Evolutionary conservation across 2,113 vertebrate genomes (phyloP).

Genomic region (Vanacampus margaritifer): DNA sequence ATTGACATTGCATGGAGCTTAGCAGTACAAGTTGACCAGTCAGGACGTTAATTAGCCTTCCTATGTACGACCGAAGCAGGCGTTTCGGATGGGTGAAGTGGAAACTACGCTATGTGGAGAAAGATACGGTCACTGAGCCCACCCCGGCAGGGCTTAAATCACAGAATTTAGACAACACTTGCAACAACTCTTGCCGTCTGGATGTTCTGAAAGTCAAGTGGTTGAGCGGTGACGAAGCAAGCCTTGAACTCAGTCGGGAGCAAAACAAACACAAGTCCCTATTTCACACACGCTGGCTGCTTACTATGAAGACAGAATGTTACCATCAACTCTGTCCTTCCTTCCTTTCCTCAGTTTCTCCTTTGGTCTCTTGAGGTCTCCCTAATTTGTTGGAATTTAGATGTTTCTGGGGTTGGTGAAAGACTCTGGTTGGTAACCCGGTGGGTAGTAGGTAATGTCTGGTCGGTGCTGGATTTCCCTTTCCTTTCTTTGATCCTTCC

Average conservation of each 20-base stretch:
- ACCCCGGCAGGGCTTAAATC: conserved; percentile 51
- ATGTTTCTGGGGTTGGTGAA: too few relatives aligned
- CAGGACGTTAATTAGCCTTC: conserved; percentile 30
- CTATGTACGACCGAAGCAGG: conserved; percentile 27
- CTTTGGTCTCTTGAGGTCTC: too few relatives aligned
- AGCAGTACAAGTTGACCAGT: conserved; percentile 21
- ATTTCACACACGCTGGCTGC: neutral
- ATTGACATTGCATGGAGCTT: conserved; percentile 25
- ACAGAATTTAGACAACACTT: neutral
- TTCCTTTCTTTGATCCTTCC: too few relatives aligned
- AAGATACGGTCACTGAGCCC: conserved; percentile 40
- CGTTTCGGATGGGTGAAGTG: conserved; percentile 23
- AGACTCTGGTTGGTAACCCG: too few relatives aligned
- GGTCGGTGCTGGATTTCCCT: too few relatives aligned
- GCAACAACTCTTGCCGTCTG: neutral
- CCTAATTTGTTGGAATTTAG: too few relatives aligned
- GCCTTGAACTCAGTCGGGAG: neutral
- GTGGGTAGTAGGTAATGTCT: too few relatives aligned
- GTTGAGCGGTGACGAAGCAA: neutral
- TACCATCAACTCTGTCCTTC: neutral
- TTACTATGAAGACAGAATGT: neutral
- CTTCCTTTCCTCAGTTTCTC: too few relatives aligned
- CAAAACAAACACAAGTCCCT: neutral
- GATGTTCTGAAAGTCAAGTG: neutral
- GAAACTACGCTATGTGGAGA: conserved; percentile 49